Evolutionary conservation across 1,140 invertebrate genomes (phyloP).

Genomic region (Arion vulgaris): DNA sequence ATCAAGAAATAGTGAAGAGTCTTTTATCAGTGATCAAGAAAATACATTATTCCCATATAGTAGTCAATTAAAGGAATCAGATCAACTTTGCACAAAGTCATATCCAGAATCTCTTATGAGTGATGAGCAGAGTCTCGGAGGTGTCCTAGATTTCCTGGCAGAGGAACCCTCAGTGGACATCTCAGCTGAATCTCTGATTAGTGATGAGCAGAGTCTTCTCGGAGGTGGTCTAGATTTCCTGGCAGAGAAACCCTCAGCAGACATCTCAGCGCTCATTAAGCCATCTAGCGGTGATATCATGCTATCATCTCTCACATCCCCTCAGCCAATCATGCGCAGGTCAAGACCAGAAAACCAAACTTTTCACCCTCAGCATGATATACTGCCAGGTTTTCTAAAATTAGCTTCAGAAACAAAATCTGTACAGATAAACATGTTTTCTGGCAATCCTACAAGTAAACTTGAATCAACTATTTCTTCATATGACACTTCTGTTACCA

Average conservation of each 20-base stretch:
- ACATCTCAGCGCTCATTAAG: not conserved
- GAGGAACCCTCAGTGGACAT: not conserved
- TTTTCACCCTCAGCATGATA: no score
- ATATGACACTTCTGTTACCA: not conserved
- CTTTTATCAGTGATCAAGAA: not conserved
- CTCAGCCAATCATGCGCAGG: not conserved
- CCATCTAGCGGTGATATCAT: not conserved
- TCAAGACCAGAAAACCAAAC: not conserved
- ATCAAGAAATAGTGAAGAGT: not conserved
- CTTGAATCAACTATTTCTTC: not conserved
- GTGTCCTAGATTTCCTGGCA: not conserved
- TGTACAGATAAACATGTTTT: not conserved
- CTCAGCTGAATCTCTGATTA: not conserved
- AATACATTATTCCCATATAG: no score
- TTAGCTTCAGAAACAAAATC: not conserved
- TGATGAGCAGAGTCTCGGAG: not conserved
- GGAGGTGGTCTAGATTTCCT: not conserved
- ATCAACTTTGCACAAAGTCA: not conserved
- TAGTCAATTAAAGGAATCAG: not conserved
- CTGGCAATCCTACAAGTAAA: not conserved
- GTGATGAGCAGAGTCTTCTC: not conserved
- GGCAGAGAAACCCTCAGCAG: not conserved
- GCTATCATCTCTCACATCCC: conserved; percentile 4
- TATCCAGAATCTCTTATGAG: not conserved
- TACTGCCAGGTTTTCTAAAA: not conserved